Evolutionary conservation across 2,888 invertebrate species (phyloP).

Genomic region (Nudaria mundana): DNA sequence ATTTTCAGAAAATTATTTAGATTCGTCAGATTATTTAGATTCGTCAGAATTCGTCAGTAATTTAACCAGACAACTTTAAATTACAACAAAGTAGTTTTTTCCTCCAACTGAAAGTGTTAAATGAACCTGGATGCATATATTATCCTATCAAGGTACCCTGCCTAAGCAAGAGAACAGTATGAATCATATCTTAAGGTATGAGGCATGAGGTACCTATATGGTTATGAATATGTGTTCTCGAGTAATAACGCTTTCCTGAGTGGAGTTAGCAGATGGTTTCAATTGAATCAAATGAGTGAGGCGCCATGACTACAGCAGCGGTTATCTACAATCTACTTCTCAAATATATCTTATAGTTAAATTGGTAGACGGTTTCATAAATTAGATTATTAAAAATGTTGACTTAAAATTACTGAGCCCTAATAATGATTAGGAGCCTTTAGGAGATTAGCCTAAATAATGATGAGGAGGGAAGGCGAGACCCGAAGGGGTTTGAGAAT

Average conservation of each 20-base stretch:
- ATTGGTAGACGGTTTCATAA: neutral
- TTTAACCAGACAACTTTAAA: no score
- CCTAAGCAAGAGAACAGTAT: slow-evolving; percentile 5
- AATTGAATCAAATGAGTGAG: slow-evolving; percentile 70
- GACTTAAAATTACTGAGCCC: neutral
- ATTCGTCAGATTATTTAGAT: no score
- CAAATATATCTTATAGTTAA: no score
- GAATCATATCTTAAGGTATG: slow-evolving; percentile 9
- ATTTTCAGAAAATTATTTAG: no score
- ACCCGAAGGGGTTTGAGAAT: no score
- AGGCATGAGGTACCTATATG: no score
- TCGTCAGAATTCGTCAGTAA: no score
- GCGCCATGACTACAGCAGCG: slow-evolving; percentile 59
- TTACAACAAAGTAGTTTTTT: slow-evolving; percentile 1
- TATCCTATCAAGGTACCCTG: slow-evolving; percentile 6
- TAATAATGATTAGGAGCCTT: no score
- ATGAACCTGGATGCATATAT: slow-evolving; percentile 8
- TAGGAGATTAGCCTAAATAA: no score
- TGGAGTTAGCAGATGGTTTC: slow-evolving; percentile 55
- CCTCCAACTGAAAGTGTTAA: slow-evolving; percentile 7
- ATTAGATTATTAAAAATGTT: neutral
- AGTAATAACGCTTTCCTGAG: slow-evolving; percentile 40
- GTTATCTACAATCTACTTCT: slow-evolving; percentile 22
- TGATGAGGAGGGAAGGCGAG: no score
- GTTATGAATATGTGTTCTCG: slow-evolving; percentile 13